A percentile compares a stretch with the other conserved stretches of the same genome.
Evolutionary conservation across 2,797 vertebrate species (phyloP).

Genomic region (Rhinophrynus dorsalis): DNA sequence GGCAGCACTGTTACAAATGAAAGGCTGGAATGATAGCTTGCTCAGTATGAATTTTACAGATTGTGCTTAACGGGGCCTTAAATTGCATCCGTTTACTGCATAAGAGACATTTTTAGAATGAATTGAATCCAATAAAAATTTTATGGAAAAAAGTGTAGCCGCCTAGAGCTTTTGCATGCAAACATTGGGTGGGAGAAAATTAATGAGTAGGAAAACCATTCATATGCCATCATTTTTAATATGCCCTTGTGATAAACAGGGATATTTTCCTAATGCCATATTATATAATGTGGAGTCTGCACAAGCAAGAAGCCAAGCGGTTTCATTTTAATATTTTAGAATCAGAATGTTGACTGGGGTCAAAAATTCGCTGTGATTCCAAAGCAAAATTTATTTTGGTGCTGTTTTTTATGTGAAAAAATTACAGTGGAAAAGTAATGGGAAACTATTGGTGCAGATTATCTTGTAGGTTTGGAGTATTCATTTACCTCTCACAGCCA

Average conservation of each 20-base stretch:
- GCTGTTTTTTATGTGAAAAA: no score
- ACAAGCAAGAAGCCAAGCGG: neutral
- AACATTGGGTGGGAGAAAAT: constrained; percentile 54
- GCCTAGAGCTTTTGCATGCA: constrained; percentile 51
- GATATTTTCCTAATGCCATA: constrained; percentile 31
- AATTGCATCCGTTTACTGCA: constrained; percentile 68
- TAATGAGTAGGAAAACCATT: constrained; percentile 56
- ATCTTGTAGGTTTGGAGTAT: no score
- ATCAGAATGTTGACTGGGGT: constrained; percentile 9
- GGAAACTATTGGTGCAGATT: no score
- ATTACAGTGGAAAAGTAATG: no score
- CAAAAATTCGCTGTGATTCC: neutral
- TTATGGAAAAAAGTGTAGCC: constrained; percentile 54
- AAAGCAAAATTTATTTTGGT: neutral
- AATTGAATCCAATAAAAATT: constrained; percentile 63
- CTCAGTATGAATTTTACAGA: constrained; percentile 56
- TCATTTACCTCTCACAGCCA: no score
- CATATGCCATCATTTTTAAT: constrained; percentile 53
- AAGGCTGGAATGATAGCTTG: constrained; percentile 52
- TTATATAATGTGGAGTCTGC: neutral
- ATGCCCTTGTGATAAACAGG: constrained; percentile 30
- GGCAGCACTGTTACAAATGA: constrained; percentile 52
- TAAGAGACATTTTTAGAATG: constrained; percentile 59
- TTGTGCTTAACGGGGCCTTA: constrained; percentile 69
- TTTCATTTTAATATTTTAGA: constrained; percentile 19